phyloP scores from a whole-genome alignment of 23 tunicate genomes.

The Styela clava region DNA sequence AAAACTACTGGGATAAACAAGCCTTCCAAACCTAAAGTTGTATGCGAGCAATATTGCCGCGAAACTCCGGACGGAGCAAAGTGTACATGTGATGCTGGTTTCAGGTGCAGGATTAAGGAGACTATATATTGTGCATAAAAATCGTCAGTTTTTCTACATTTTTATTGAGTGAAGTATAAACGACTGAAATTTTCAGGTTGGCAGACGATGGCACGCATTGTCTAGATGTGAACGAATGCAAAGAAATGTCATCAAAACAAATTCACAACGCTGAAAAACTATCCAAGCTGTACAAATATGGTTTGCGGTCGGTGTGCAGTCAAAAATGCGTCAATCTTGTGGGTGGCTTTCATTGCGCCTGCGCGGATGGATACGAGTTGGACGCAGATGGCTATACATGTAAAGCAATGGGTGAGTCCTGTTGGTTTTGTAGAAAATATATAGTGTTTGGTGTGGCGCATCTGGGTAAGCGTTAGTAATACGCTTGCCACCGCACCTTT shows the following conservation, averaged over 20 bases:
- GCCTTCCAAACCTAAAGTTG: neutral
- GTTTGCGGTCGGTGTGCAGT: conserved; percentile 6
- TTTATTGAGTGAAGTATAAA: too few species aligned
- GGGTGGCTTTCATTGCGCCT: conserved; percentile 15
- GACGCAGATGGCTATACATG: conserved; percentile 18
- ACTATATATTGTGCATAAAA: too few species aligned
- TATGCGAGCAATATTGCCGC: conserved; percentile 25
- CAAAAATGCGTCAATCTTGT: conserved; percentile 11
- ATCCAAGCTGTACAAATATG: neutral
- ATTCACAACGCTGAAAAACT: conserved; percentile 20
- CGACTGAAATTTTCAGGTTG: neutral
- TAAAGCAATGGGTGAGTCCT: conserved; percentile 4
- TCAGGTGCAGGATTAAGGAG: too few species aligned
- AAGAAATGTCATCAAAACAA: conserved; percentile 8
- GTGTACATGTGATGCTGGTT: conserved; percentile 8
- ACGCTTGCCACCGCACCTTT: too few species aligned
- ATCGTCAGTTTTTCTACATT: too few species aligned
- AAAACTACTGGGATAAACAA: neutral
- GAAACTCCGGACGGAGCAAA: conserved; percentile 17
- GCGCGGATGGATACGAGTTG: conserved; percentile 17
- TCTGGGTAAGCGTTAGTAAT: too few species aligned
- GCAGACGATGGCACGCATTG: conserved; percentile 3
- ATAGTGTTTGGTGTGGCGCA: too few species aligned
- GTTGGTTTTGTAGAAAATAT: too few species aligned
- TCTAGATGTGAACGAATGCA: conserved; percentile 25